Percentiles rank a stretch among this genome's conserved stretches.
Conservation (phyloP, 2,888 invertebrate genomes). For the Eupithecia subumbrata region DNA sequence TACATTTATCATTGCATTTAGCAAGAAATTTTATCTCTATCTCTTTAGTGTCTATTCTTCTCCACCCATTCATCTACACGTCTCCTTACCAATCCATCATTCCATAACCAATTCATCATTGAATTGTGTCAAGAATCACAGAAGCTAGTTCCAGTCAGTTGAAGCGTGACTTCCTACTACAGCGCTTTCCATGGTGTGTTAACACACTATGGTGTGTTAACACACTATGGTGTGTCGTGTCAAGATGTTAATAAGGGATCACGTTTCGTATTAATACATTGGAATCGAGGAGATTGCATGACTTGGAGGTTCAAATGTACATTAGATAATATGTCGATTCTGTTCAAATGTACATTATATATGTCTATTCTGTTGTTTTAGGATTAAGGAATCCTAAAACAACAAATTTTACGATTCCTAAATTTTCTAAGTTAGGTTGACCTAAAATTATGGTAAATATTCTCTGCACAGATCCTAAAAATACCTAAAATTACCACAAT, state of each 20-base stretch:
- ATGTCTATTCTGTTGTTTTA: too few relatives aligned
- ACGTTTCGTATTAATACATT: conserved; percentile 49
- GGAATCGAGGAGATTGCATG: conserved; percentile 32
- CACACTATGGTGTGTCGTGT: conserved; percentile 52
- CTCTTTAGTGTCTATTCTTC: too few relatives aligned
- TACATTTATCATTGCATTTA: too few relatives aligned
- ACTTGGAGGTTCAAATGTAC: conserved; percentile 25
- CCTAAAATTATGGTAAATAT: too few relatives aligned
- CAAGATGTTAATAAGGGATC: conserved; percentile 40
- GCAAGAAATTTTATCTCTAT: too few relatives aligned
- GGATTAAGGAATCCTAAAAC: too few relatives aligned
- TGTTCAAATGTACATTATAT: too few relatives aligned
- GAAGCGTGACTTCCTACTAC: conserved; percentile 10
- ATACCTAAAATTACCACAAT: too few relatives aligned
- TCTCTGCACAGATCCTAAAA: too few relatives aligned
- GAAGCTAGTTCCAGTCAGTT: conserved; percentile 32
- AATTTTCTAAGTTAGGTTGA: too few relatives aligned
- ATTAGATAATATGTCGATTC: too few relatives aligned
- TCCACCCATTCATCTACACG: neutral
- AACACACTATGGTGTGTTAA: conserved; percentile 49
- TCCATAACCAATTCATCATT: conserved; percentile 7
- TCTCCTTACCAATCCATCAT: conserved; percentile 12
- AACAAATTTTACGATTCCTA: too few relatives aligned
- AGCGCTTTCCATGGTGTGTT: neutral
- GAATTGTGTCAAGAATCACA: conserved; percentile 8